Base-by-base conservation (phyloP, 1,140 invertebrate species). In the Drosophila erecta region DNA sequence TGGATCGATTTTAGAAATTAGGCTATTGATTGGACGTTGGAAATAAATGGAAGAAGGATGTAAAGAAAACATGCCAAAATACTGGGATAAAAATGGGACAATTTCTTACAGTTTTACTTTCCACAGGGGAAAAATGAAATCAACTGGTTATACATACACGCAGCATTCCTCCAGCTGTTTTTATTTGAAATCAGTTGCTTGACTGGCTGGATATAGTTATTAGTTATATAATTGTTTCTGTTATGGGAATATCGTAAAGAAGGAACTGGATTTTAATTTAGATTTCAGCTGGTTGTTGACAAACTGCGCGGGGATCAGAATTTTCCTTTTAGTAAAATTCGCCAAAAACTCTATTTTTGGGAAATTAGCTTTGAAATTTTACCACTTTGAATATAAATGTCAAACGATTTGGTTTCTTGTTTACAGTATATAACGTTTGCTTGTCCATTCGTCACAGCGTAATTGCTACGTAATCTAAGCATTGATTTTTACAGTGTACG, bases 301-400 rank as follows among this genome's bases (percentile, higher is more conserved):
- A 90, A 86, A 90, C 86, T 90, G 86, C 81, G 86, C 86, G 30
- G 67, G 67, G 71, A 90, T 90, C 86, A 90, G 86, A 90, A 90
- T 90, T 90, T 90, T 90, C 67, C 54, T 49, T 49, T 80, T 17
- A 43, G 79, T 86, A 90, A 90, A 83, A 90, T 81, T 76, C 72
- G 53, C 56, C 49, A 70, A 59, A 56, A 38, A 38, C 47, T 50
- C 10, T 53, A 43, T 37, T 22, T 49, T 66, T 79, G 67, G 20
- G 44, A 44, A 51, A 64, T 62, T 38, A 66, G 59, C 51, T 79
- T 44, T 56, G 46, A 77, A 84, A 77, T 84, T 89, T 89, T 83
- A 89, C 76, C 84, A 80, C 85, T 89, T 89, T 89, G 85, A 89
- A 90, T 90, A 90, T 89, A 90, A 69, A 27, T 69, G 37, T 47